Base-by-base conservation (phyloP, 1,140 invertebrate genomes). In the Papilio polytes region DNA sequence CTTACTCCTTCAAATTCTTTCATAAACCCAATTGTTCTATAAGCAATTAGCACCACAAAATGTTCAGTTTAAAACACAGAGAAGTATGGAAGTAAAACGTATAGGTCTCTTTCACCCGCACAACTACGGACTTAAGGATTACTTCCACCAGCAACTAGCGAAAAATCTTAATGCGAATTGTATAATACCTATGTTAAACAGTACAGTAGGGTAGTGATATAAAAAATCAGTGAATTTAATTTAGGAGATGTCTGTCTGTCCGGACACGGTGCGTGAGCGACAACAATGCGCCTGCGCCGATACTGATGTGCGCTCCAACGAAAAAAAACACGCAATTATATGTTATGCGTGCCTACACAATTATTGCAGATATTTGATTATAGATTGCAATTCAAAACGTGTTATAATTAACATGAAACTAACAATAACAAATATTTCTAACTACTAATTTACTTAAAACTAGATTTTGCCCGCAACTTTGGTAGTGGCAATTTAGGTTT, bases 181-280 rank as follows among this genome's bases (percentile, higher is more conserved):
- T 26, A 26, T 26, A 26, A 1, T n/a, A n/a, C n/a, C n/a, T 26
- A 48, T 48, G 9, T 48, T 10, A 13, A 48, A 48, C 9, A 1
- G 3, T 48, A 2, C 46, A 48, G 46, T 48, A 48, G 63, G 63
- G 63, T 66, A 10, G 31, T 66, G 41, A 22, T 20, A 46, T 73
- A 74, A 36, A 74, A 51, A 46, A 74, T 74, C 20, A 44, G 44
- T 74, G 74, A 76, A 76, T 76, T 73, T 76, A 26, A 22, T 76
- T 76, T 76, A 51, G 74, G 44, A 48, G 41, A 48, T 74, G 53
- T 74, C 20, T 51, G 41, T 76, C 74, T 51, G 36, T 73, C 18
- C 72, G 51, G 80, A 80, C 81, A 82, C 82, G 82, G 77, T 74
- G 44, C 56, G 48, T 74, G 82, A 41, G 82, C 82, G 80, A 83